Base-by-base conservation (phyloP, 2,888 invertebrate genomes). In the Serrognathus titanus region DNA sequence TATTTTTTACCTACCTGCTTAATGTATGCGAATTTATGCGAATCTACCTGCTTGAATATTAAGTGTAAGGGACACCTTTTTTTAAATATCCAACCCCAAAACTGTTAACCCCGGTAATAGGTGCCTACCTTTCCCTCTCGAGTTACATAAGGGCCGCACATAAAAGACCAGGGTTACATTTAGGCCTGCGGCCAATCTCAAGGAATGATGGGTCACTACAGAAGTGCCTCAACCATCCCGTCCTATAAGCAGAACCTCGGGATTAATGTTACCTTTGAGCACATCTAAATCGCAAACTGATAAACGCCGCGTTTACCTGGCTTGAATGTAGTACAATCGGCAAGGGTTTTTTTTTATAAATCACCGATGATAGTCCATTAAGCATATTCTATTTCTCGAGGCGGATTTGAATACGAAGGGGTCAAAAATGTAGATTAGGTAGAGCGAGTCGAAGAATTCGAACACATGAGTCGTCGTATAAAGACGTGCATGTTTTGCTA, bases 41-140 rank as follows among this genome's bases (percentile, higher is more conserved):
- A 67, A 73, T 71, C 74, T 78, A 78, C 78, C 78, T 78, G 78
- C 76, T 75, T 76, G 76, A 72, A 77, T 78, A 76, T 77, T 77
- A 77, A 77, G 76, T 77, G 78, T 75, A 76, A 77, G 72, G 74
- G 76, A 78, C 76, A 77, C 78, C 78, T 69, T 70, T 74, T 24
- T 72, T 61, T 72, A 70, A 71, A 75, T 71, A 69, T 67, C 70
- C 67, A 71, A 73, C 71, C 71, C 72, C 65, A 60, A 63, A 60
- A 59, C 47, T 31, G 20, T 40, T 46, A 48, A 50, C 39, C 53
- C 58, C 54, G 50, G 55, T 40, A 51, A 53, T 58, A 62, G 55
- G 62, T 59, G 60, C 43, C 13, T 61, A 57, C 51, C 53, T 61
- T 60, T 61, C 55, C 57, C 56, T 64, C 63, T 61, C 62, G 40